These are phyloP conservation scores for Gnathonemus longibarbis DNA, from an alignment of 2,113 vertebrate genomes.

Conservation along the genomic window DNA sequence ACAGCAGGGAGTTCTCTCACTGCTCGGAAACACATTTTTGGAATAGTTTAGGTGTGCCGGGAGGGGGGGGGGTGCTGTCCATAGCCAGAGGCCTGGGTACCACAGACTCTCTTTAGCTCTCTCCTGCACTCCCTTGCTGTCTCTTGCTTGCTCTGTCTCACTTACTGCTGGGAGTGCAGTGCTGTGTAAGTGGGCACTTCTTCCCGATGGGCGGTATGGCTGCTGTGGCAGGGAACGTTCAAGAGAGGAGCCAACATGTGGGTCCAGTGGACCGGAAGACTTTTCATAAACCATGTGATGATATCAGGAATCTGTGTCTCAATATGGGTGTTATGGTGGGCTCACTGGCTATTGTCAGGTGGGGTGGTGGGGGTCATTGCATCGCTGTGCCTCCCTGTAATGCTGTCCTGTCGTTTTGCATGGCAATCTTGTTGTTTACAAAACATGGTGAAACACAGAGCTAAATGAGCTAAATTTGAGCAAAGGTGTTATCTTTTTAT, in stretches of 20 bases:
- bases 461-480: neutral
- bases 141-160: neutral
- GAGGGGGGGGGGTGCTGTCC: slow-evolving; percentile 22
- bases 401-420: neutral
- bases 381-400: neutral
- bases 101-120: neutral
- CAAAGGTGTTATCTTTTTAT: neutral
- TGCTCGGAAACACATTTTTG: slow-evolving; percentile 49
- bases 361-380: neutral
- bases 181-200: neutral
- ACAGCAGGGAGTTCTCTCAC: slow-evolving; percentile 44
- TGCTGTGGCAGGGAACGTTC: neutral
- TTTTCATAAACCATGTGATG: neutral
- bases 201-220: neutral
- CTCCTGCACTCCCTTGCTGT: neutral
- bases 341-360: neutral
- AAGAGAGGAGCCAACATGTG: neutral
- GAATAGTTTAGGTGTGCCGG: slow-evolving; percentile 48
- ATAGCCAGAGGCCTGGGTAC: neutral
- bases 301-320: neutral
- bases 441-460: neutral
- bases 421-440: neutral
- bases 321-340: neutral
- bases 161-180: neutral
- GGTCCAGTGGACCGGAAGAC: neutral